Base-by-base conservation (phyloP, 1,140 invertebrate species). In the Manduca sexta region DNA sequence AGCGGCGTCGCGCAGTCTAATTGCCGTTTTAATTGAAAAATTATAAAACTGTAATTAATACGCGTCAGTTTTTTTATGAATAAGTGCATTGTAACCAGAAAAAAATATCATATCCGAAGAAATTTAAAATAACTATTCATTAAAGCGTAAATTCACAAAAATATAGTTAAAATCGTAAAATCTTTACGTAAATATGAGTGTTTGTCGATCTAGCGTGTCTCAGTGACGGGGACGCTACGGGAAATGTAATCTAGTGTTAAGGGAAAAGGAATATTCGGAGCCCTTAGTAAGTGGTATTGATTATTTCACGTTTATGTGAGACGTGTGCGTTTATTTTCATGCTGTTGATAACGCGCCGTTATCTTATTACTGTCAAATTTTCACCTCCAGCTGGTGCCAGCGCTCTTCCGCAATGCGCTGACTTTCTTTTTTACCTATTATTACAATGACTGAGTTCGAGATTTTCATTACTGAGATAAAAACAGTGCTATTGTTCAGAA, bases 211-310 rank as follows among this genome's bases (percentile, higher is more conserved):
- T 69, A 70, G 49, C 55, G 64, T 65, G 60, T 69, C 57, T 60
- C 65, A 63, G 62, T 57, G 48, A 72, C 48, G 56, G 59, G 46
- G 60, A 68, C 46, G 60, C 37, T 71, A 43, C 68, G 70, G 74
- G 73, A 69, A 78, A 78, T 77, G 74, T 78, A 69, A 69, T 67
- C 60, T 66, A 68, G 60, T 71, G 67, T 51, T 50, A n/a, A 41
- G 49, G 38, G 60, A 60, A 62, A 69, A 56, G 56, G 56, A 68
- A 53, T 64, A 64, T 45, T 47, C 50, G 49, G 46, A 53, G 54
- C 31, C 31, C 21, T 11, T 49, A 51, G 64, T 70, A 54, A 69
- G 70, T 69, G 57, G 51, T 42, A 29, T 50, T 34, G 15, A 41
- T 26, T 26, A 26, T 26, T 26, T 26, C 8, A 5, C 21, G 4